Base-by-base conservation (phyloP, 2,797 vertebrate species). In the Coranthus polyacanthus region DNA sequence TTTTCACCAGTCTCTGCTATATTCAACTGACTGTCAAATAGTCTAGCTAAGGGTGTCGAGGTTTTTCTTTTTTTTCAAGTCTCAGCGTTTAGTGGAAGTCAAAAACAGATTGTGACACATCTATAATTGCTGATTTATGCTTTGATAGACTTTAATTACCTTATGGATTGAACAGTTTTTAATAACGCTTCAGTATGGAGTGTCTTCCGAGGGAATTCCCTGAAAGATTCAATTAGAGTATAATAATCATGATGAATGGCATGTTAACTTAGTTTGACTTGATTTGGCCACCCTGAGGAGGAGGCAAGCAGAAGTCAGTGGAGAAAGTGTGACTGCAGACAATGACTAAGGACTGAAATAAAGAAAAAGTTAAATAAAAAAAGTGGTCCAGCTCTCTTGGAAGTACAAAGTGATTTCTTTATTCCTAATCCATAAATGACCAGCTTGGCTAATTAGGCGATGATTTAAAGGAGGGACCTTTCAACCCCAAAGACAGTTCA, bases 231-330 rank as follows among this genome's bases (percentile, higher is more conserved):
- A 72, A 66, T 77, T 58, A 82, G 67, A 55, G 32, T 20, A 29
- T 46, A 80, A 82, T 84, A 81, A 83, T 79, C 52, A 22, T 79
- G 84, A 89, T 75, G 61, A 84, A 86, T 69, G 76, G 50, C 16
- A 7, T 24, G 57, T 26, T 55, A 71, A 72, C 50, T 64, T 65
- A 37, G 58, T 81, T 79, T 60, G 80, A 80, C 84, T 85, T 67
- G 70, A 86, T 82, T 79, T 72, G 66, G 54, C 18, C 57, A 9
- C 45, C 50, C 50, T 29, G 16, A 51, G 58, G 65, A 69, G 51
- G 59, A 61, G 17, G 49, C 41, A 12, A 3, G 15, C 13, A 5
- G 36, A 70, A 12, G 20, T 10, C 45, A 4, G 10, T n/a, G 18
- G 17, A 34, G 13, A 36, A 34, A 12, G 44, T 12, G 16, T 12